Evolutionary conservation across 2,113 vertebrate genomes (phyloP), one percentile per base, ranked within the genome.

Genomic region (Pimephales promelas): DNA sequence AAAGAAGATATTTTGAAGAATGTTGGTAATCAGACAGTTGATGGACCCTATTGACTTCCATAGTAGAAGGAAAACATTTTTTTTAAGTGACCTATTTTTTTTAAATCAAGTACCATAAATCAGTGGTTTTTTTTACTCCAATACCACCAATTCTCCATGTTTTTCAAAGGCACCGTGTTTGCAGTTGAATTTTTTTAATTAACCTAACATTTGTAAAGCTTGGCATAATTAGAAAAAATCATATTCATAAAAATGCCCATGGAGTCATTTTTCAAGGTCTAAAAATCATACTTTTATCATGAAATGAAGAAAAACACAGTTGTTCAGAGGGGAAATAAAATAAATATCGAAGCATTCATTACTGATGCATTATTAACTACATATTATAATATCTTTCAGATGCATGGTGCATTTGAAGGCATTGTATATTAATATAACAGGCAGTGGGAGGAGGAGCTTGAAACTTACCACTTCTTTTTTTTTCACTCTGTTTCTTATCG

Each of bases 401-500:
- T 45, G 36, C 68, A 7, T 43, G n/a, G 31, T 57, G 74, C 26
- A 47, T 64, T 79, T 66, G 14, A 62, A 18, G 22, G 49, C 54
- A 24, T 52, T 56, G 26, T 34, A 22, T 22, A 22, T 22, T 79
- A 14, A 45, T 79, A 13, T 40, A 77, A 14, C 45, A 66, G 22
- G 28, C 26, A 47, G 18, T 34, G 47, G 45, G 72, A 74, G 75
- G 61, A 75, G 24, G 40, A 49, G 71, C 40, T 54, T 83, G 18
- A 40, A 43, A 75, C 59, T 49, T 81, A 16, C 76, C 26, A 70
- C 14, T 43, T 18, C 3, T 8, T 59, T 7, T 78, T 20, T 72
- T 16, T 31, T 2, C n/a, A 22, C 31, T 36, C 22, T 66, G 20
- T 76, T 81, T 86, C 89, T 22, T 47, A 89, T 84, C 83, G 88